Conservation (phyloP, 1,140 invertebrate species). For the Monomorium pharaonis region DNA sequence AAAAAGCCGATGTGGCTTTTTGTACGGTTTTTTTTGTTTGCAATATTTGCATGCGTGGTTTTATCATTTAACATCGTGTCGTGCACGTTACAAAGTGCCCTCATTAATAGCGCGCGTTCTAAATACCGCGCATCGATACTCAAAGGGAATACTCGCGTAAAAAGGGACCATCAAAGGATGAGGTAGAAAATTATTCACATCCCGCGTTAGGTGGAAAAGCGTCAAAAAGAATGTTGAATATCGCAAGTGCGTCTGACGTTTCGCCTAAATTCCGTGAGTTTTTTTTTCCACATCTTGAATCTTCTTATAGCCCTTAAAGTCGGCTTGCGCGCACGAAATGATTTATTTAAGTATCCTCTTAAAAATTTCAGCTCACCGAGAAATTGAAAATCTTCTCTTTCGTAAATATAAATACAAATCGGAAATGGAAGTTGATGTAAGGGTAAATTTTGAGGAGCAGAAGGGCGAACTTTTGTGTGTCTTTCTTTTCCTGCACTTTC, state of each 20-base stretch:
- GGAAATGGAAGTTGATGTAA: background rate
- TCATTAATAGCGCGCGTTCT: slow-evolving; percentile 52
- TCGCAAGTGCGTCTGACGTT: background rate
- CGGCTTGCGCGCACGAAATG: background rate
- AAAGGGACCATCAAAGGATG: slow-evolving; percentile 17
- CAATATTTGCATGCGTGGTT: slow-evolving; percentile 15
- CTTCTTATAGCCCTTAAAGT: background rate
- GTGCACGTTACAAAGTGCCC: slow-evolving; percentile 39
- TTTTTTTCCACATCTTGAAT: background rate
- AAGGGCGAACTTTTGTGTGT: background rate
- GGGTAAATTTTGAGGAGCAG: background rate
- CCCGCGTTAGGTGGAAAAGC: background rate
- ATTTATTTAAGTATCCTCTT: background rate
- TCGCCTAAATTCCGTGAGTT: background rate
- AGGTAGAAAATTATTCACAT: slow-evolving; percentile 39
- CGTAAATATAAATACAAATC: background rate
- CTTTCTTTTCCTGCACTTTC: slow-evolving; percentile 17
- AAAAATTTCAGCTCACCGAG: background rate
- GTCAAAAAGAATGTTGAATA: slow-evolving; percentile 6
- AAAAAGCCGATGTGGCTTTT: background rate
- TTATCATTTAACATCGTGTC: slow-evolving; percentile 48
- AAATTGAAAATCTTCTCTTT: background rate
- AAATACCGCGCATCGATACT: slow-evolving; percentile 52
- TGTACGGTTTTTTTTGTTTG: slow-evolving; percentile 1
- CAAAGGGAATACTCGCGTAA: slow-evolving; percentile 31